Conservation (phyloP, 1,140 invertebrate species). For the Lethrus apterus region DNA sequence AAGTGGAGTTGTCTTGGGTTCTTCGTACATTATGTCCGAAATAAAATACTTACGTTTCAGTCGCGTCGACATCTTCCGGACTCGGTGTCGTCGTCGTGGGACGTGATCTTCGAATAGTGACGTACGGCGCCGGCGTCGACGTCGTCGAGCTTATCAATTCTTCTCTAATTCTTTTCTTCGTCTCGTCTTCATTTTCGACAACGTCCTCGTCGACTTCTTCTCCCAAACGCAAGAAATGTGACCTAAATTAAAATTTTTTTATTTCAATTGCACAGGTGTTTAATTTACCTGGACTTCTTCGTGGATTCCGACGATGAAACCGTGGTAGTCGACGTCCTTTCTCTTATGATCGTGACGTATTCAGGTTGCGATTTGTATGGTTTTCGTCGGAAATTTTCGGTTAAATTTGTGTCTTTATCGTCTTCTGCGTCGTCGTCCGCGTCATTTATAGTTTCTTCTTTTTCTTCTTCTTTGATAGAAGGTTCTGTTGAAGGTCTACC, state of each 20-base stretch:
- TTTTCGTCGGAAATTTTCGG: neutral
- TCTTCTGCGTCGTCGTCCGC: constrained; percentile 19
- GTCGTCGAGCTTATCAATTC: constrained; percentile 12
- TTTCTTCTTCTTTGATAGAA: constrained; percentile 28
- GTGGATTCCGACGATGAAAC: constrained; percentile 24
- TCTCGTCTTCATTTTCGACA: constrained; percentile 1
- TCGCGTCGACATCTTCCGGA: too few relatives aligned
- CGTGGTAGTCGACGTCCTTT: constrained; percentile 46
- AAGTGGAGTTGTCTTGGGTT: too few relatives aligned
- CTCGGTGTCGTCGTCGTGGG: too few relatives aligned
- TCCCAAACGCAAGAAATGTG: neutral
- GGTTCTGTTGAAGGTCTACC: constrained; percentile 20
- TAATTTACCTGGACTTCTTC: constrained; percentile 23
- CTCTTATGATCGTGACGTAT: constrained; percentile 60
- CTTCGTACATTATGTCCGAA: neutral
- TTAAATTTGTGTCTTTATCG: constrained; percentile 9
- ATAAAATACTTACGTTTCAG: neutral
- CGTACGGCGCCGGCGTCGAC: constrained; percentile 27
- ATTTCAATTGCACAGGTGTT: neutral
- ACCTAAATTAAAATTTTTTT: neutral
- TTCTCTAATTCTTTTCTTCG: constrained; percentile 1
- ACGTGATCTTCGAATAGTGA: constrained; percentile 28
- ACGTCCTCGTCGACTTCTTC: neutral
- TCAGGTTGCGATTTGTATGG: constrained; percentile 42
- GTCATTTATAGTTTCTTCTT: constrained; percentile 33